Evolutionary conservation across 2,113 vertebrate species (phyloP), one percentile per base, ranked within the genome.

Genomic region (Polypterus senegalus): DNA sequence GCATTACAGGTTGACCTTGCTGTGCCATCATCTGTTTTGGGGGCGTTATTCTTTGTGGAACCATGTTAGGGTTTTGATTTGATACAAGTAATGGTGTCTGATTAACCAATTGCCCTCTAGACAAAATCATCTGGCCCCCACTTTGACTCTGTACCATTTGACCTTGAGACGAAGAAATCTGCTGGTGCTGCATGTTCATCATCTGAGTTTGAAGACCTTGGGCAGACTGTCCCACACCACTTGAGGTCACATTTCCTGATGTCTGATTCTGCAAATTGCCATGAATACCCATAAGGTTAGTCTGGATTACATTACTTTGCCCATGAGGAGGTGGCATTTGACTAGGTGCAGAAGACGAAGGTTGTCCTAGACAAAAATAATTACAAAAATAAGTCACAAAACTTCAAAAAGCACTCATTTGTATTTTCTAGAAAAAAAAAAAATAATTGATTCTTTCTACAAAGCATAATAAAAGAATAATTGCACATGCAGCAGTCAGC

Each of bases 1-100:
- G 85, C 88, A 97, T 92, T 83, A 96, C 88, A 75, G 91, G 92
- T 69, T 92, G 92, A 76, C 91, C 90, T 80, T 93, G 93, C 66
- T 92, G 93, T 72, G 92, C 83, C 78, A 94, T 89, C 88, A 97
- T 88, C 71, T 94, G 96, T 79, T 97, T 98, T 61, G 96, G 94
- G 71, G 96, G 93, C 62, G 94, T 97, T 91, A 97, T 96, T 67
- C 92, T 91, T 57, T 92, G 80, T 73, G 92, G 92, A 70, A 90
- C 92, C 67, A 91, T 84, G 81, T 80, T 91, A 70, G 92, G 88
- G 72, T 76, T 83, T 59, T 88, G 88, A 61, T 84, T 71, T 6
- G 86, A 74, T 65, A 85, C 83, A 80, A 89, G 81, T 84, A 90
- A 86, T 69, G 88, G 86, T 61, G 83, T 79, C 72, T 87, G 88